phyloP scores from a whole-genome alignment of 2,113 vertebrate genomes.

The Entomyzon cyanotis region DNA sequence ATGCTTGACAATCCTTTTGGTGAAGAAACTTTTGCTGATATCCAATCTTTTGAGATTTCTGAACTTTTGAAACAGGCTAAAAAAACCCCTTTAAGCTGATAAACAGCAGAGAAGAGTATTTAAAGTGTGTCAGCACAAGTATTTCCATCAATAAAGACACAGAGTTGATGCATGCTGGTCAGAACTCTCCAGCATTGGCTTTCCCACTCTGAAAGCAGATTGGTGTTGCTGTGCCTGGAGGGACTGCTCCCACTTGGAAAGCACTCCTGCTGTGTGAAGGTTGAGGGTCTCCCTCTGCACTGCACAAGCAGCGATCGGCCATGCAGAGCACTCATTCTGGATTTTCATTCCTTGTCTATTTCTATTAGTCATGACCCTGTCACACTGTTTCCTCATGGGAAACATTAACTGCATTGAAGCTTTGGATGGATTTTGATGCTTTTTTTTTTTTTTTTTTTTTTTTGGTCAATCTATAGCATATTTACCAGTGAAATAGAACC shows the following conservation, averaged over 20 bases:
- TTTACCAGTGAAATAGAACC: neutral
- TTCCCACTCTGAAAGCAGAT: neutral
- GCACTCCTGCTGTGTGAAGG: neutral
- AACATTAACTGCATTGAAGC: neutral
- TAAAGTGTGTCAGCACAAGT: neutral
- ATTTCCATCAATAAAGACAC: neutral
- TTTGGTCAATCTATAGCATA: neutral
- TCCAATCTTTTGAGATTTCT: neutral
- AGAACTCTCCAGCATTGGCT: neutral
- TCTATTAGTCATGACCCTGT: neutral
- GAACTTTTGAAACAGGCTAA: neutral
- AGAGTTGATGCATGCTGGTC: neutral
- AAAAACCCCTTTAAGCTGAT: neutral
- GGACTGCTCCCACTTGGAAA: neutral
- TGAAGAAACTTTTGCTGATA: neutral
- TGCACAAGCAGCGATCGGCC: accelerated
- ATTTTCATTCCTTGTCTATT: neutral
- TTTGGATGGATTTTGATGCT: neutral
- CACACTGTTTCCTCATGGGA: neutral
- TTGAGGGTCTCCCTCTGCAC: neutral
- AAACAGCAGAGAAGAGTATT: neutral
- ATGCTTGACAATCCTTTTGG: neutral
- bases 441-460: neutral
- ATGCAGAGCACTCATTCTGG: neutral
- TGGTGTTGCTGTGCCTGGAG: accelerated